Percentiles rank a stretch among this genome's conserved stretches.
phyloP scores from a whole-genome alignment of 2,888 invertebrate genomes.

The Trachelus stipa region DNA sequence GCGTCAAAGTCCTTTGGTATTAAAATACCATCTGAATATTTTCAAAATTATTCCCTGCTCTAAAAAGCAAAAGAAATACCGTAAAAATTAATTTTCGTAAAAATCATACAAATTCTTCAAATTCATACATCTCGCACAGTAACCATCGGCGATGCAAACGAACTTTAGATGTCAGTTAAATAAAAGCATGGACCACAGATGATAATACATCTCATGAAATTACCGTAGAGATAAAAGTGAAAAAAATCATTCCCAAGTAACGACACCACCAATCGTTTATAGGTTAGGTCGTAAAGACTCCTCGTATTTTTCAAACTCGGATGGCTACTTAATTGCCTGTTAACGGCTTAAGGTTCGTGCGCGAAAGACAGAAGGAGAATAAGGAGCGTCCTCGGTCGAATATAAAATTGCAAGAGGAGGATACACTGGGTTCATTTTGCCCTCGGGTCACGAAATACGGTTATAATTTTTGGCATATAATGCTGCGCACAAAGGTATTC shows the following conservation, averaged over 20 bases:
- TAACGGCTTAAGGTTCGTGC: neutral
- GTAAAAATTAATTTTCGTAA: too few species aligned
- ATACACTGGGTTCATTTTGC: neutral
- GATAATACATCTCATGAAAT: too few species aligned
- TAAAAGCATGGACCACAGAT: too few species aligned
- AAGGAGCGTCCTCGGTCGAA: neutral
- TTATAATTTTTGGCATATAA: constrained; percentile 40
- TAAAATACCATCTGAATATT: neutral
- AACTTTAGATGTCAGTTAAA: too few species aligned
- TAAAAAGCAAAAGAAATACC: neutral
- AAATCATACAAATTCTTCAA: too few species aligned
- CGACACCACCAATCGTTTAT: too few species aligned
- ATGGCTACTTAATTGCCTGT: neutral
- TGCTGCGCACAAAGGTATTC: constrained; percentile 23
- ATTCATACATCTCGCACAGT: too few species aligned
- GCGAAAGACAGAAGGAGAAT: neutral
- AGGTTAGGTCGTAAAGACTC: neutral
- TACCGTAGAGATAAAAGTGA: too few species aligned
- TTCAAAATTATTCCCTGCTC: neutral
- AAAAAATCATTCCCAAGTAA: too few species aligned
- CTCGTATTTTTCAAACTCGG: neutral
- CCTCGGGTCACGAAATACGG: constrained; percentile 23
- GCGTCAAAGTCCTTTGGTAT: neutral
- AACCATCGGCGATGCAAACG: too few species aligned
- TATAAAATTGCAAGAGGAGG: neutral